Evolutionary conservation across 1,140 invertebrate species (phyloP).

Genomic region (Pseudomyrmex flavicornis): DNA sequence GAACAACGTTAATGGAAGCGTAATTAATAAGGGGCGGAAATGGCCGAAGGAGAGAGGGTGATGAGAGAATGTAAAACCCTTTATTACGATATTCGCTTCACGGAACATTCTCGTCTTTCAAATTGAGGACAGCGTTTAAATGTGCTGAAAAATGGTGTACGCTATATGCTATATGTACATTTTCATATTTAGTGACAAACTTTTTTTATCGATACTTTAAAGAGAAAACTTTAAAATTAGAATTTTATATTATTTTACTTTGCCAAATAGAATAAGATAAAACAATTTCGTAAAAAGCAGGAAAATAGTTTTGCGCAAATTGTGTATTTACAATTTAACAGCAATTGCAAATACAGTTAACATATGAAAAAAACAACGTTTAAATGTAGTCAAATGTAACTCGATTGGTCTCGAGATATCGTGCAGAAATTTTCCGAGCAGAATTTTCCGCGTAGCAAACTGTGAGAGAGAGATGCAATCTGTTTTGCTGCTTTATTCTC

Average conservation of each 20-base stretch:
- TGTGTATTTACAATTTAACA: no score
- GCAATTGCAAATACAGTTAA: no score
- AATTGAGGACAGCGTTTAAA: not conserved
- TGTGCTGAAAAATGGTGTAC: slow-evolving; percentile 13
- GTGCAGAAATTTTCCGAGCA: no score
- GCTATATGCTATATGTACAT: not conserved
- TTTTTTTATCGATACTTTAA: not conserved
- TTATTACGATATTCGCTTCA: slow-evolving; percentile 22
- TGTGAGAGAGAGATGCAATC: not conserved
- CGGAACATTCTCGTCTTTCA: slow-evolving; percentile 1
- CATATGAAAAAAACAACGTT: no score
- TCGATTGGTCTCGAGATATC: no score
- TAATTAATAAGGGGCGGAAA: slow-evolving; percentile 11
- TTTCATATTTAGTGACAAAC: slow-evolving; percentile 11
- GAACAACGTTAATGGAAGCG: not conserved
- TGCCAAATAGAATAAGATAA: not conserved
- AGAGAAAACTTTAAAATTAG: slow-evolving; percentile 3
- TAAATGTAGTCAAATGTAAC: no score
- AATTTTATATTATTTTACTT: not conserved
- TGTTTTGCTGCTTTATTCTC: not conserved
- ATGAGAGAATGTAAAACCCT: not conserved
- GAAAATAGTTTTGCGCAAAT: no score
- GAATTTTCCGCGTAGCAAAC: not conserved
- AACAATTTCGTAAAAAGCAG: not conserved
- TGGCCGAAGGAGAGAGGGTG: not conserved